Evolutionary conservation across 2,797 vertebrate genomes (phyloP).

Genomic region (Enteromius unitaeniatus): DNA sequence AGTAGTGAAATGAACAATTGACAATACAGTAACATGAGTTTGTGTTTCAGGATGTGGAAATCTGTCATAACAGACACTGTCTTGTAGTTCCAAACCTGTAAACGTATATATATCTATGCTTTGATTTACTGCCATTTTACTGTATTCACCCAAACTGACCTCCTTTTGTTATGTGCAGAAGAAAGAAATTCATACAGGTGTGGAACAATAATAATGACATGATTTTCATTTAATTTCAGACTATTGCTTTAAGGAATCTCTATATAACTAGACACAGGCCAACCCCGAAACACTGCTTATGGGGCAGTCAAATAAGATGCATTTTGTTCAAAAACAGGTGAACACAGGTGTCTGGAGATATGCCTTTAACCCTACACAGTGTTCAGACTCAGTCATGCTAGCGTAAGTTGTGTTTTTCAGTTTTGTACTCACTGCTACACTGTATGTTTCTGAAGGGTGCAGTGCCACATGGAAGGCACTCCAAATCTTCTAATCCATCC

Average conservation of each 20-base stretch:
- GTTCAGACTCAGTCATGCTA: not conserved
- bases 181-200: not conserved
- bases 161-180: not conserved
- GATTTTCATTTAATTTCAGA: not conserved
- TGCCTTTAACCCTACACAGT: not conserved
- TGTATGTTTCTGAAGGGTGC: conserved; percentile 71
- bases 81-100: no score
- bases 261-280: not conserved
- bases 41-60: not conserved
- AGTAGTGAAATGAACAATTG: not conserved
- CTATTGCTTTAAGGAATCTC: not conserved
- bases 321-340: not conserved
- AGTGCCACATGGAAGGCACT: conserved; percentile 82
- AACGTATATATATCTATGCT: no score
- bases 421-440: conserved; percentile 68
- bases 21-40: not conserved
- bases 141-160: not conserved
- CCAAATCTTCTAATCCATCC: conserved; percentile 80
- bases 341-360: conserved; percentile 3
- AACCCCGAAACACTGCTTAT: not conserved
- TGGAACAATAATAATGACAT: not conserved
- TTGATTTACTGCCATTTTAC: not conserved
- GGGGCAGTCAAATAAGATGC: not conserved
- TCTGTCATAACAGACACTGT: not conserved
- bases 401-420: not conserved